Evolutionary conservation across 2,113 vertebrate species (phyloP), one percentile per base, ranked within the genome.

Genomic region (Poicephalus gulielmi): DNA sequence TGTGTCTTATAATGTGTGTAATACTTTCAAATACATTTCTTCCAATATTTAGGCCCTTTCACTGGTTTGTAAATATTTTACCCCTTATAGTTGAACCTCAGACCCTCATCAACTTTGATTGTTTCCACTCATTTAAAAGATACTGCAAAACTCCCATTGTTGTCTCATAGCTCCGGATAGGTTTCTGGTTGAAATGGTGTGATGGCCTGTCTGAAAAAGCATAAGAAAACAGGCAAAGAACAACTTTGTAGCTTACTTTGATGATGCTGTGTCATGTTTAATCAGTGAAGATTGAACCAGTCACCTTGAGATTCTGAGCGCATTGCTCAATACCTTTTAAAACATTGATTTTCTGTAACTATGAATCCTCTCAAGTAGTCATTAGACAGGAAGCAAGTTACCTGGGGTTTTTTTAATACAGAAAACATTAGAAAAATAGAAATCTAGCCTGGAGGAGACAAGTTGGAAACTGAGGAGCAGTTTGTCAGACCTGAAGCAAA

Each of bases 261-360:
- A 95, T 96, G 96, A 76, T 82, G 6, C 57, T 9, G 67, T 95
- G 94, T 96, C 96, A 94, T 96, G 92, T 97, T 96, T 96, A 97
- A 97, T 97, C 95, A 96, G 96, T 10, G 66, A 92, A 94, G 95
- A 96, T 59, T 94, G 96, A 97, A 68, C 62, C 94, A 95, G 92
- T 97, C 95, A 97, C 97, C 97, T 96, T 97, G 95, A 97, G 92
- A 96, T 96, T 97, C 95, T 90, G 85, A 94, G 89, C 87, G 93
- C 83, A 88, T 95, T 96, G 95, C 92, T 96, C 96, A 84, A 78
- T 97, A 78, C 82, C 85, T 94, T 97, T 97, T 96, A 96, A 97
- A 97, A 94, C 92, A 97, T 97, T 97, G 97, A 97, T 97, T 97
- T 97, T 97, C 96, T 97, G 95, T 96, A 97, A 93, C 95, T 96